A percentile compares a stretch with the other conserved stretches of the same genome.
Conservation (phyloP, 2,888 invertebrate species). For the Acrobeloides nanus region DNA sequence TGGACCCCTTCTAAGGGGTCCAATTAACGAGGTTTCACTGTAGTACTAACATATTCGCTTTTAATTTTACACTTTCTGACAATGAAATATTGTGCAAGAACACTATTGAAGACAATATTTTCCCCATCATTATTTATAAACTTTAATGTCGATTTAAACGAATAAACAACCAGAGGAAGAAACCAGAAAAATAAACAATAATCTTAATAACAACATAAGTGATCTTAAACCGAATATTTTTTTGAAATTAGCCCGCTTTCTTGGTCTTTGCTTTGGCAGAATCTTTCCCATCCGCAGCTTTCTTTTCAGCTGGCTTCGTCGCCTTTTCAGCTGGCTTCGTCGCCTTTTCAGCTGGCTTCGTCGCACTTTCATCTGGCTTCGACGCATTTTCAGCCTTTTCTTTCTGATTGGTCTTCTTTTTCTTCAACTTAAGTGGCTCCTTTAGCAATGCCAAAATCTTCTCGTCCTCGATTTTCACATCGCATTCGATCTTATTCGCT, state of each 20-base stretch:
- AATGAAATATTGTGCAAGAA: no score
- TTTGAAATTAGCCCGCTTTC: constrained; percentile 3
- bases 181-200: neutral
- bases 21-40: no score
- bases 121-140: no score
- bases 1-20: no score
- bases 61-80: no score
- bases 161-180: no score
- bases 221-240: neutral
- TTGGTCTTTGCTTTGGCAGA: constrained; percentile 2
- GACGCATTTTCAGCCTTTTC: neutral
- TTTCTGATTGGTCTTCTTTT: constrained; percentile 55
- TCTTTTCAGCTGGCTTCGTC: constrained; percentile 1
- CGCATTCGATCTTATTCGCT: constrained; percentile 12
- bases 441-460: constrained; percentile 70
- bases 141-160: no score
- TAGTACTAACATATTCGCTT: no score
- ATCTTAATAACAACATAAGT: neutral
- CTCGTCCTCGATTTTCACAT: constrained; percentile 27
- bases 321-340: no score
- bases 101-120: no score
- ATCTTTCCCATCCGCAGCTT: neutral
- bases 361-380: no score
- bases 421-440: constrained; percentile 73
- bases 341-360: no score